Conservation (phyloP, 2,888 invertebrate genomes). For the Pachymerium ferrugineum region DNA sequence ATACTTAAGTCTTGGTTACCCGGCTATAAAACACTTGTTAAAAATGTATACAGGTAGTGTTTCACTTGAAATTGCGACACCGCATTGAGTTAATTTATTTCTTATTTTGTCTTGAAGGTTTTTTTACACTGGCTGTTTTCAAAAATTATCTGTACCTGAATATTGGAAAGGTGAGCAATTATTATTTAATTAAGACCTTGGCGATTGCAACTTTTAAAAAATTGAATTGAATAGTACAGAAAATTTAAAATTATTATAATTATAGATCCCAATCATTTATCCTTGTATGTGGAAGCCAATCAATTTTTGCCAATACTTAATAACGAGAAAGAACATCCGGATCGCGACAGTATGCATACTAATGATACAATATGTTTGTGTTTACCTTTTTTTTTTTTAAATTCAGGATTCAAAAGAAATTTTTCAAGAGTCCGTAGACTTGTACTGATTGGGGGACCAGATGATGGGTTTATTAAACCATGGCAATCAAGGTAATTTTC, state of each 20-base stretch:
- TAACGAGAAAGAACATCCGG: background rate
- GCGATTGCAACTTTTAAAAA: too few species aligned
- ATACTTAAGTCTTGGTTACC: background rate
- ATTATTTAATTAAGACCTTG: too few species aligned
- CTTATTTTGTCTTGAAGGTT: background rate
- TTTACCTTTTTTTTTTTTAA: background rate
- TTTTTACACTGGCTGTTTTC: background rate
- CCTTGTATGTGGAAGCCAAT: background rate
- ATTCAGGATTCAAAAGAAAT: constrained; percentile 53
- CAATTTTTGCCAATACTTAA: background rate
- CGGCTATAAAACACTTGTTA: background rate
- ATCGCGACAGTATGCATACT: background rate
- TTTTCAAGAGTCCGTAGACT: constrained; percentile 66
- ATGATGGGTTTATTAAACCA: constrained; percentile 87
- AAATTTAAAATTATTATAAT: background rate
- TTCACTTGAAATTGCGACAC: background rate
- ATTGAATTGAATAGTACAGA: too few species aligned
- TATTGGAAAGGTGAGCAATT: constrained; percentile 1
- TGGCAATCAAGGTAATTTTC: constrained; percentile 79
- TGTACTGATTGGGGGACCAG: constrained; percentile 82
- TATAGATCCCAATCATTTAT: background rate
- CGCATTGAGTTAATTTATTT: background rate
- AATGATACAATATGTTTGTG: background rate
- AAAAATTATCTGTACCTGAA: background rate
- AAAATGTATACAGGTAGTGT: background rate